A percentile compares a stretch with the other conserved stretches of the same genome.
Conservation (phyloP, 2,888 invertebrate species). For the Plebejus melissa region DNA sequence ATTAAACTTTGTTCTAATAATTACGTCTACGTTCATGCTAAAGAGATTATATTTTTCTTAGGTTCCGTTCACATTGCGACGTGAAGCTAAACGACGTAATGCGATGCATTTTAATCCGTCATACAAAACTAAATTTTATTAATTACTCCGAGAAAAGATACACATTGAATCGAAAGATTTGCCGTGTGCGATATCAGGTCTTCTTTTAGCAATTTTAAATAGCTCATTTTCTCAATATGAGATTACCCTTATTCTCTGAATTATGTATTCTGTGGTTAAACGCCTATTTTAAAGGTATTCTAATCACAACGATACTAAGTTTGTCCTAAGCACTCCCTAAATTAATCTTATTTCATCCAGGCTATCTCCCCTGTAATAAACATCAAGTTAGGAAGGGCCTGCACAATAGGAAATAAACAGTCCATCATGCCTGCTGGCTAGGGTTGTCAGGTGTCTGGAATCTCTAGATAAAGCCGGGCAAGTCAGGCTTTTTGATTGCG, state of each 20-base stretch:
- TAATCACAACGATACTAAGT: too few relatives aligned
- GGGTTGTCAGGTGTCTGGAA: too few relatives aligned
- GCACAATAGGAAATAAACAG: constrained; percentile 3
- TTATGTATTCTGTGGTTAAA: too few relatives aligned
- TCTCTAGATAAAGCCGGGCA: too few relatives aligned
- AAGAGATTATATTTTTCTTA: neutral
- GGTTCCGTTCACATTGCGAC: neutral
- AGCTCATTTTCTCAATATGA: too few relatives aligned
- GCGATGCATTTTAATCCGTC: neutral
- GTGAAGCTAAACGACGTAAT: neutral
- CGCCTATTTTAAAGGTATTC: too few relatives aligned
- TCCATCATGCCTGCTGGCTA: neutral
- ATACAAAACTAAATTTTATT: neutral
- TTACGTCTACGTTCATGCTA: neutral
- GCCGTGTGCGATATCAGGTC: too few relatives aligned
- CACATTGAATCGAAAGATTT: neutral
- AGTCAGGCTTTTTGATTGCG: too few relatives aligned
- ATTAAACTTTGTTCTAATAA: neutral
- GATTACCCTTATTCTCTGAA: too few relatives aligned
- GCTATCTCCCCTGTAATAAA: neutral
- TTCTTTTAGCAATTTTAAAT: too few relatives aligned
- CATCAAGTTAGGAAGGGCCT: neutral
- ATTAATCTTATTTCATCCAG: neutral
- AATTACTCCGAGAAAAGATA: neutral
- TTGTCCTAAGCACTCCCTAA: neutral